Percentiles rank a stretch among this genome's conserved stretches.
Evolutionary conservation across 2,888 invertebrate genomes (phyloP).

Genomic region (Thereva unica): DNA sequence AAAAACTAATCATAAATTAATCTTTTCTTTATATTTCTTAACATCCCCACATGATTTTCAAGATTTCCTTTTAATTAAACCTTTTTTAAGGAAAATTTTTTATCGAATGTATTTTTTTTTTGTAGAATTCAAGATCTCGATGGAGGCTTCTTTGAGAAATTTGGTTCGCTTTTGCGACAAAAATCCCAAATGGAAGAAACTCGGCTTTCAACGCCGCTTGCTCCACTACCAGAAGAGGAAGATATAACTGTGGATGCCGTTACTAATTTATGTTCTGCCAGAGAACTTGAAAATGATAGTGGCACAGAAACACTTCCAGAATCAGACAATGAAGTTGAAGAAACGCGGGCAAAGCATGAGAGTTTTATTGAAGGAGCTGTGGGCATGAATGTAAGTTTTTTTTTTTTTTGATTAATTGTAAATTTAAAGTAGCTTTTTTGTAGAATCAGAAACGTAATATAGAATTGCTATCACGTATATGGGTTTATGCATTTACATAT

Average conservation of each 20-base stretch:
- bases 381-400: constrained; percentile 75
- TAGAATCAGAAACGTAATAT: too few species aligned
- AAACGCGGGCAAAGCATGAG: constrained; percentile 59
- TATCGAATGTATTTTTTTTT: constrained; percentile 42
- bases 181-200: constrained; percentile 62
- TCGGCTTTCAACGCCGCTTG: constrained; percentile 59
- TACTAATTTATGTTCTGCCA: constrained; percentile 43
- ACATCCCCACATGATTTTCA: too few species aligned
- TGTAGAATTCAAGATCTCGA: constrained; percentile 79
- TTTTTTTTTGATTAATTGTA: constrained; percentile 15
- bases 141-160: constrained; percentile 82
- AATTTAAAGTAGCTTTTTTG: too few species aligned
- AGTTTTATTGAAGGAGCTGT: constrained; percentile 67
- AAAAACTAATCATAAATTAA: too few species aligned
- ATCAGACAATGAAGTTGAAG: constrained; percentile 70
- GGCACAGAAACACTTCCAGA: constrained; percentile 58
- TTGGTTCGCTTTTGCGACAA: constrained; percentile 73
- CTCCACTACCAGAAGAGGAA: constrained; percentile 58
- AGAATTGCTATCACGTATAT: too few species aligned
- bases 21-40: too few species aligned
- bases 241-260: constrained; percentile 42
- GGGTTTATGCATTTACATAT: too few species aligned
- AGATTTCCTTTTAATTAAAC: too few species aligned
- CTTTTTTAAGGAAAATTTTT: background rate
- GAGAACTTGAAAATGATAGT: constrained; percentile 59